Evolutionary conservation across 2,888 invertebrate species (phyloP).

Genomic region (Neria commutata): DNA sequence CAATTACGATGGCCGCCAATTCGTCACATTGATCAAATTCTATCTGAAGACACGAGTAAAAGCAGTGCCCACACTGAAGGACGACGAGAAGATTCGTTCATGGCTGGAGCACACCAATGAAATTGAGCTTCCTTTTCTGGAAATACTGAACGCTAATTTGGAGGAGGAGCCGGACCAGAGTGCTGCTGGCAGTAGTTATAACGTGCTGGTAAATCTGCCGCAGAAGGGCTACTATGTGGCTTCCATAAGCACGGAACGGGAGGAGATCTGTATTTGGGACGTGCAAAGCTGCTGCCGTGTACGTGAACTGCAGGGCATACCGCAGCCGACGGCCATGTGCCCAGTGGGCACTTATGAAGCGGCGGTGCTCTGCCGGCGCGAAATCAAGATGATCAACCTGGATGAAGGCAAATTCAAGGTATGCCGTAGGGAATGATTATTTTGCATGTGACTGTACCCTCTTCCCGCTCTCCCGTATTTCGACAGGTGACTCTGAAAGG

Average conservation of each 20-base stretch:
- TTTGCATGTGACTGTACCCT: not conserved
- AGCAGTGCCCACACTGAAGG: constrained; percentile 42
- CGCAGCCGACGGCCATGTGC: constrained; percentile 78
- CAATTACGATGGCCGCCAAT: constrained; percentile 81
- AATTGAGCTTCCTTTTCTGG: constrained; percentile 63
- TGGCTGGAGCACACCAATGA: constrained; percentile 56
- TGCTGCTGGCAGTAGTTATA: constrained; percentile 55
- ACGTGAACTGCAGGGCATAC: constrained; percentile 73
- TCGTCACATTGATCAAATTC: constrained; percentile 73
- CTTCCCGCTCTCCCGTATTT: not conserved
- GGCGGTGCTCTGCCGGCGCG: constrained; percentile 81
- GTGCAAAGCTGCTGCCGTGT: constrained; percentile 70
- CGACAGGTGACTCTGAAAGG: constrained; percentile 75
- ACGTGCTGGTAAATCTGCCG: constrained; percentile 57
- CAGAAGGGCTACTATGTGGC: constrained; percentile 74
- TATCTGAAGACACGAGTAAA: constrained; percentile 61
- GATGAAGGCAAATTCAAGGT: constrained; percentile 69
- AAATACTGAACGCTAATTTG: constrained; percentile 52
- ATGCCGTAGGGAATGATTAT: not conserved
- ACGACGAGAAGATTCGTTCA: constrained; percentile 53
- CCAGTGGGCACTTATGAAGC: constrained; percentile 78
- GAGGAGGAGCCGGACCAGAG: constrained; percentile 46
- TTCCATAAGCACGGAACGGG: constrained; percentile 74
- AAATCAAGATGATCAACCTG: constrained; percentile 80
- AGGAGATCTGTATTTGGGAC: constrained; percentile 85